A percentile compares a stretch with the other conserved stretches of the same genome.
phyloP scores from a whole-genome alignment of 2,797 vertebrate genomes.

The Dermochelys coriacea region DNA sequence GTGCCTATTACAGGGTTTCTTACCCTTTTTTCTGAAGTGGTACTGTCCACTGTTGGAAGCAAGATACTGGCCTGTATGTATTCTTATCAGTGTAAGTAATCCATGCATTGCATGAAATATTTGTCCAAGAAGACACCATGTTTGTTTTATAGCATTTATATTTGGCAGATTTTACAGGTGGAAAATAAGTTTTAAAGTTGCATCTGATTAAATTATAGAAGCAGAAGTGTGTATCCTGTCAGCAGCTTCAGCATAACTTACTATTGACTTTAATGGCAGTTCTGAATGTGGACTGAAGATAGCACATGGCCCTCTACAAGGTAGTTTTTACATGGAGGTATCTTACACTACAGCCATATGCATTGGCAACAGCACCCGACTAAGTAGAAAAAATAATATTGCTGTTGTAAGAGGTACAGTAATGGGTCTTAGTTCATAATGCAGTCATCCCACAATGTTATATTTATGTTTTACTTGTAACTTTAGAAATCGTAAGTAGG shows the following conservation, averaged over 20 bases:
- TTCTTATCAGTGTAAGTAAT: not conserved
- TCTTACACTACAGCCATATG: not conserved
- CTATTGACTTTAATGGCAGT: slow-evolving; percentile 17
- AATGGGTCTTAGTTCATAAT: not conserved
- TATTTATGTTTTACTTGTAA: not conserved
- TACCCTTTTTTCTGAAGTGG: not conserved
- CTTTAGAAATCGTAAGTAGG: not conserved
- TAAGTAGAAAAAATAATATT: not conserved
- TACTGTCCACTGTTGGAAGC: not conserved
- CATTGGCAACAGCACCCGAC: not conserved
- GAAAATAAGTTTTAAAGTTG: slow-evolving; percentile 43
- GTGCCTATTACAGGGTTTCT: not conserved
- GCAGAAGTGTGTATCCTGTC: slow-evolving; percentile 11
- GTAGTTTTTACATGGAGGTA: not conserved
- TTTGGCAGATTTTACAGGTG: slow-evolving; percentile 53
- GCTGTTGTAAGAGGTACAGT: not conserved
- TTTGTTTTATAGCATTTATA: not conserved
- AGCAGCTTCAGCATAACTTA: slow-evolving; percentile 41
- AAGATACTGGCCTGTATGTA: not conserved
- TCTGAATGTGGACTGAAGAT: not conserved
- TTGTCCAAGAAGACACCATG: not conserved
- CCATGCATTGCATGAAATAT: not conserved
- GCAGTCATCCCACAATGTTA: not conserved
- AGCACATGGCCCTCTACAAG: not conserved
- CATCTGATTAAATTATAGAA: slow-evolving; percentile 49